Base-by-base conservation (phyloP, 2,888 invertebrate species). In the Isotomurus palustris region DNA sequence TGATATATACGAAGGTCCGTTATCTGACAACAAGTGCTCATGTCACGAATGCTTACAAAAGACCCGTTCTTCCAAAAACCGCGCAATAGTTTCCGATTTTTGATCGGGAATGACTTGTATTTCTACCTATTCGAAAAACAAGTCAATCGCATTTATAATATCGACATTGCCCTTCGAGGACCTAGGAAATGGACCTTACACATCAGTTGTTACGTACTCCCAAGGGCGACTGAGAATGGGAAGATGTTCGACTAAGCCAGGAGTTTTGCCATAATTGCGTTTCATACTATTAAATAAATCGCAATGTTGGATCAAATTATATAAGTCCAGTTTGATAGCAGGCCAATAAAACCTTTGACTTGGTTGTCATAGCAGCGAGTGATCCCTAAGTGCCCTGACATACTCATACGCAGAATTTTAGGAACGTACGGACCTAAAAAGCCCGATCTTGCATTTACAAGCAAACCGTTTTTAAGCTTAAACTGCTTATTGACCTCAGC, bases 1-100 rank as follows among this genome's bases (percentile, higher is more conserved):
- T n/a, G 55, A 56, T 12, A 41, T 21, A 32, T 44, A 72, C 6
- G 53, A 53, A 1, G 55, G 45, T 2, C 69, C 72, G 22, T 65
- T 60, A 54, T 74, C 73, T 1, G 68, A 56, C 2, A 71, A 51
- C 2, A 74, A 27, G 25, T 58, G 47, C 1, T 44, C 43, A 5
- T 69, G 70, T 6, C 53, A 40, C 2, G 71, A 72, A 58, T 63
- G 65, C n/a, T 60, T 54, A 4, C 58, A 50, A 8, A 71, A 56
- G 6, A 71, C 35, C 6, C 67, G 35, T 5, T 58, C 53, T 4
- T 64, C 36, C 14, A 73, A 41, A 2, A 71, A 63, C 8, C 53
- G 35, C 0, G 71, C 72, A 4, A 72, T 53, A 0, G 72, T 71
- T n/a, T 57, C 57, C 1, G 74, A 57, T 22, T 44, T 68, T n/a